Evolutionary conservation across 2,888 invertebrate species (phyloP).

Genomic region (Dinocampus coccinellae): DNA sequence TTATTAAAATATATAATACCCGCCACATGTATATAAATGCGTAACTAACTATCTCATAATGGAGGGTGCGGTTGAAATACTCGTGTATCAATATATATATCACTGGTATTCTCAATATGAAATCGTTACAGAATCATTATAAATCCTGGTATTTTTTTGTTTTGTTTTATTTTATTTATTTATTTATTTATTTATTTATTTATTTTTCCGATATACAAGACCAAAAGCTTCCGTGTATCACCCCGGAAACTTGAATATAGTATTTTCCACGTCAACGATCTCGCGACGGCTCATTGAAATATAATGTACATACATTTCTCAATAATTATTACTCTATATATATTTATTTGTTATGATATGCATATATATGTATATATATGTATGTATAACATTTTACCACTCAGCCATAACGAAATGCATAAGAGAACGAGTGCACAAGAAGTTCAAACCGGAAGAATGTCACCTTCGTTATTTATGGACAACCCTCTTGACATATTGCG

Average conservation of each 20-base stretch:
- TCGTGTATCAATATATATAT: neutral
- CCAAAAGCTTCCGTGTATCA: neutral
- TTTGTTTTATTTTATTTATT: too few relatives aligned
- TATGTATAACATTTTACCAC: slow-evolving; percentile 6
- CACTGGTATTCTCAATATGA: neutral
- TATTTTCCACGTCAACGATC: slow-evolving; percentile 20
- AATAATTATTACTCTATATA: neutral
- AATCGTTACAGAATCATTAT: neutral
- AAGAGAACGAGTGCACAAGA: neutral
- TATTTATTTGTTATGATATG: neutral
- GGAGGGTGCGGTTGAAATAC: neutral
- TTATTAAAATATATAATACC: neutral
- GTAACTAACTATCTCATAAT: slow-evolving; percentile 4
- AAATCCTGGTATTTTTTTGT: neutral
- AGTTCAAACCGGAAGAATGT: slow-evolving; percentile 1
- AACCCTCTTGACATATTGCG: neutral
- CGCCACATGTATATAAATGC: neutral
- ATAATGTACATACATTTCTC: neutral
- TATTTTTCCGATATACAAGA: neutral
- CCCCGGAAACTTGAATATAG: slow-evolving; percentile 2
- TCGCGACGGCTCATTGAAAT: neutral
- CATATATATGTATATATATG: neutral
- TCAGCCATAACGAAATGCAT: slow-evolving; percentile 5
- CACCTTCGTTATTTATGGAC: neutral
- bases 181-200: neutral